Evolutionary conservation across 2,113 vertebrate species (phyloP).

Genomic region (Megaleporinus macrocephalus): DNA sequence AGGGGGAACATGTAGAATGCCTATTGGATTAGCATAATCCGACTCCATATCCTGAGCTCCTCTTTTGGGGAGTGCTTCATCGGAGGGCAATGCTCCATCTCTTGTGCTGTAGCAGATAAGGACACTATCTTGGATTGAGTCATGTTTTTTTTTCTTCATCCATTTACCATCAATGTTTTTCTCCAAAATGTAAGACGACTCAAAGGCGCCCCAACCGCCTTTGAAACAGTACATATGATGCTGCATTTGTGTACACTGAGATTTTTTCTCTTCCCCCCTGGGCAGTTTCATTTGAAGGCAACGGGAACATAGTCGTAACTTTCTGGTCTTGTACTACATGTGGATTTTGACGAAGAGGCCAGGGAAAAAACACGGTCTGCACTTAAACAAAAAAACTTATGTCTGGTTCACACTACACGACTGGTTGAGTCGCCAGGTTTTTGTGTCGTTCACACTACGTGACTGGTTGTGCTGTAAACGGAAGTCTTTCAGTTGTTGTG

Average conservation of each 20-base stretch:
- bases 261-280: background rate
- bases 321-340: background rate
- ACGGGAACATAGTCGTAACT: background rate
- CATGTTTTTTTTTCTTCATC: slow-evolving; percentile 14
- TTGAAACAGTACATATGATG: slow-evolving; percentile 6
- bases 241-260: background rate
- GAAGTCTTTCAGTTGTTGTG: no score
- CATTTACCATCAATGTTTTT: background rate
- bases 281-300: slow-evolving; percentile 1
- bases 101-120: slow-evolving; percentile 53
- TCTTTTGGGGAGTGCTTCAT: slow-evolving; percentile 40
- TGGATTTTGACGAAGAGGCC: background rate
- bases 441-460: no score
- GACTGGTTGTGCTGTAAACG: no score
- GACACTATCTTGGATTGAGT: slow-evolving; percentile 6
- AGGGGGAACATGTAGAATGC: slow-evolving; percentile 47
- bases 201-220: slow-evolving; percentile 8
- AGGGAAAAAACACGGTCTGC: background rate
- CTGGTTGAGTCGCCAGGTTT: no score
- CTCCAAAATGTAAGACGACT: background rate
- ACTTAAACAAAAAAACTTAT: no score
- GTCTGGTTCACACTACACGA: no score
- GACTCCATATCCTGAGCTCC: slow-evolving; percentile 44
- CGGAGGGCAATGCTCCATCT: slow-evolving; percentile 43
- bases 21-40: slow-evolving; percentile 61